Evolutionary conservation across 2,888 invertebrate species (phyloP).

Genomic region (Xestoiulus laeticollis): DNA sequence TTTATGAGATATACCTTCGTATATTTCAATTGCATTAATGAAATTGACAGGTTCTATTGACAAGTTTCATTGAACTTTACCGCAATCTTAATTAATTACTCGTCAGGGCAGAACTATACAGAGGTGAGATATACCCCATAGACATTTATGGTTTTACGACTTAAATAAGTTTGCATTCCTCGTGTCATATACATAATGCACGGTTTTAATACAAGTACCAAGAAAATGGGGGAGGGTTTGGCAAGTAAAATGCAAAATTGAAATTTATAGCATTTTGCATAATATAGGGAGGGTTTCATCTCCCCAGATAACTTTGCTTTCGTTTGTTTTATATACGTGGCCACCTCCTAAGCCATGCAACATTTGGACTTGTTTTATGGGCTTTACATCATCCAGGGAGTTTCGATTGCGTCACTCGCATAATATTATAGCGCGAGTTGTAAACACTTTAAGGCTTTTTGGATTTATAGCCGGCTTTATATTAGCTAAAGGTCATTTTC

Average conservation of each 20-base stretch:
- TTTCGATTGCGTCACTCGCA: conserved; percentile 27
- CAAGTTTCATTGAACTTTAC: conserved; percentile 29
- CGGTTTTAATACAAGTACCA: background rate
- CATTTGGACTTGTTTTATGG: conserved; percentile 7
- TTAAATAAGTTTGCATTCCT: background rate
- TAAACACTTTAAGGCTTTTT: conserved; percentile 42
- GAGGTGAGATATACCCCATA: background rate
- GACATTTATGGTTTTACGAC: conserved; percentile 30
- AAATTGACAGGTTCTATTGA: background rate
- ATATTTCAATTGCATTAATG: conserved; percentile 13
- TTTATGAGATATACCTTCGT: background rate
- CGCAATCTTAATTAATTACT: conserved; percentile 29
- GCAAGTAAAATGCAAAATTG: background rate
- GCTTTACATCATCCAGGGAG: conserved; percentile 39
- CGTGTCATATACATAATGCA: background rate
- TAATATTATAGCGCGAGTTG: conserved; percentile 21
- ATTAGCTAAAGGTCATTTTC: conserved; percentile 41
- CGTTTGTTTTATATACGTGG: conserved; percentile 31
- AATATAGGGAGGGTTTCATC: background rate
- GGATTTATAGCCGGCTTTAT: conserved; percentile 35
- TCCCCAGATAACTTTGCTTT: conserved; percentile 9
- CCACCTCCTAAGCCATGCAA: background rate
- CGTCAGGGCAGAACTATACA: background rate
- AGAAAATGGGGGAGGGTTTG: background rate
- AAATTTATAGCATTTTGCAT: conserved; percentile 28